Base-by-base conservation (phyloP, 2,888 invertebrate genomes). In the Nebria brevicollis region DNA sequence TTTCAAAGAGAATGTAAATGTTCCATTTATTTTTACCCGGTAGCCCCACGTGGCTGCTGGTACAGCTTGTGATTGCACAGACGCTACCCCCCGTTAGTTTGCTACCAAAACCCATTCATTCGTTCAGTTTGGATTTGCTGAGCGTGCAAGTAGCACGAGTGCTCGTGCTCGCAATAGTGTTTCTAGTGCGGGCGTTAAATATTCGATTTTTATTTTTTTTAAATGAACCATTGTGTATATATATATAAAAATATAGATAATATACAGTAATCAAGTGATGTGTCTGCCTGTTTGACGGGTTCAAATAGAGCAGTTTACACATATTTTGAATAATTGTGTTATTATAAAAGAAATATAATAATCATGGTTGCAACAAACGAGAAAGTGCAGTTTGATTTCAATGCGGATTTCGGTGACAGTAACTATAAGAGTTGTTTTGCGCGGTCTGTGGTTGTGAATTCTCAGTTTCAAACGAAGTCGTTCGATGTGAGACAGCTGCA, bases 351-450 rank as follows among this genome's bases (percentile, higher is more conserved):
- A 42, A 82, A 82, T 70, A 42, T 73, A 34, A 64, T 75, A 42
- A 85, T 77, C 77, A 86, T 86, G 86, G 83, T 84, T 70, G 75
- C 80, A n/a, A 75, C 75, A 15, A 80, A 80, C 43, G 80, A 80
- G 54, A 80, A 80, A 75, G 75, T 80, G 68, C 84, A 84, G 77
- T 85, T 85, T 77, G 87, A 87, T 83, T 83, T 85, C 73, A 84
- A 85, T 83, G 84, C 85, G 78, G 86, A 86, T 85, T 85, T 86
- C 73, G 87, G 86, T 78, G 87, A 86, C 82, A 84, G 84, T 76
- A 85, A 85, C 83, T 88, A 86, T 84, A 88, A 88, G 83, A 88
- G 89, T 85, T 88, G 87, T 85, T 89, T 89, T 82, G 88, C 89
- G 65, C 87, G 88, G 72, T 88, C 88, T 25, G 85, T 88, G 84